phyloP scores from a whole-genome alignment of 1,140 invertebrate species.

The Drosophila simulans region DNA sequence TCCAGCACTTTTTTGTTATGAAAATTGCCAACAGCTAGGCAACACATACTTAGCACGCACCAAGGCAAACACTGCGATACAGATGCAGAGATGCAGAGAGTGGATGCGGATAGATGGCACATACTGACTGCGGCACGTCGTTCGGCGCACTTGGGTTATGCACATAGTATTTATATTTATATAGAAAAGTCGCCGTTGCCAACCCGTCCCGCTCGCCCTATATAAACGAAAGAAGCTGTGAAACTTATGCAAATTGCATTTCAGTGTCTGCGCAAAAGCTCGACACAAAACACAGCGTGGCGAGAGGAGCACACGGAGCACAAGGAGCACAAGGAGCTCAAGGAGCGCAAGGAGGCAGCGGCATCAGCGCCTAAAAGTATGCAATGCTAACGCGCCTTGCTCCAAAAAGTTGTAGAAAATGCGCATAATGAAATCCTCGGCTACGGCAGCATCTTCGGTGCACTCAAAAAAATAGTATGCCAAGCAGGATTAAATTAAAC shows the following conservation, averaged over 20 bases:
- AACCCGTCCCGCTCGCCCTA: slow-evolving; percentile 31
- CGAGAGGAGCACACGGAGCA: slow-evolving; percentile 6
- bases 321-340: slow-evolving; percentile 1
- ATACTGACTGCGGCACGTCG: slow-evolving; percentile 43
- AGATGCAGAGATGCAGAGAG: slow-evolving; percentile 8
- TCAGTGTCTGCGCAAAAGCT: slow-evolving; percentile 79
- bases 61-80: slow-evolving; percentile 5
- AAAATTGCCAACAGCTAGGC: slow-evolving; percentile 77
- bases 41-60: slow-evolving; percentile 76
- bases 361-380: slow-evolving; percentile 71
- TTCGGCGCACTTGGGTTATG: slow-evolving; percentile 68
- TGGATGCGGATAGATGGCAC: slow-evolving; percentile 22
- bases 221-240: slow-evolving; percentile 81
- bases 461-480: slow-evolving; percentile 2
- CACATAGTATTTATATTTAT: slow-evolving; percentile 82
- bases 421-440: slow-evolving; percentile 82
- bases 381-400: slow-evolving; percentile 72
- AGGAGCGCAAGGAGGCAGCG: slow-evolving; percentile 7
- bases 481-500: no score
- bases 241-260: slow-evolving; percentile 84
- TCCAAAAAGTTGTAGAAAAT: slow-evolving; percentile 75
- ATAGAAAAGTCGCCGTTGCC: slow-evolving; percentile 60
- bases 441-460: slow-evolving; percentile 29
- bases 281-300: slow-evolving; percentile 59
- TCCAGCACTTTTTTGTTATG: slow-evolving; percentile 31